These are phyloP conservation scores for Chrysotoxum bicinctum DNA, from an alignment of 2,888 invertebrate species.

Conservation along the genomic window DNA sequence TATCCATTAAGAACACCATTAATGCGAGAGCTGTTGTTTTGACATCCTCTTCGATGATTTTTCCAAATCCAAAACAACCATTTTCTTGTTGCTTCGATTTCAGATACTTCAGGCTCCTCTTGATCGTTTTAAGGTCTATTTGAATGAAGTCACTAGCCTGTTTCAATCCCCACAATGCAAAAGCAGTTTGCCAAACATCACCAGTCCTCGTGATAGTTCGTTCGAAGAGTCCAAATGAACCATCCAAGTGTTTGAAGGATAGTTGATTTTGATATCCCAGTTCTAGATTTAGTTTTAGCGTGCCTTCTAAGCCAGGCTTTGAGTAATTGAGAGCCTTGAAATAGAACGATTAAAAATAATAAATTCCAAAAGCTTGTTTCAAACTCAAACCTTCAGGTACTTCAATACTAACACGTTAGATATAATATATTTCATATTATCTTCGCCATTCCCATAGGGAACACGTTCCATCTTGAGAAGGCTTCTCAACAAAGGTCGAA, in stretches of 20 bases:
- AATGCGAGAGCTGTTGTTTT: slow-evolving; percentile 90
- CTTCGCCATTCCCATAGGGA: slow-evolving; percentile 88
- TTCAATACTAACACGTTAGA: slow-evolving; percentile 85
- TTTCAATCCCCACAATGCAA: slow-evolving; percentile 88
- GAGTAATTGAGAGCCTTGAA: slow-evolving; percentile 83
- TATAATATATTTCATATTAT: slow-evolving; percentile 86
- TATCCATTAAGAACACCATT: slow-evolving; percentile 87
- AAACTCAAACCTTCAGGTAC: slow-evolving; percentile 82
- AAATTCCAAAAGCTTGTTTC: background rate
- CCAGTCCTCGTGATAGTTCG: slow-evolving; percentile 82
- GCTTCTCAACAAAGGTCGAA: slow-evolving; percentile 83
- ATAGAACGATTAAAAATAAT: background rate
- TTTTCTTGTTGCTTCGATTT: slow-evolving; percentile 86
- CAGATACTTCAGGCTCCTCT: slow-evolving; percentile 87
- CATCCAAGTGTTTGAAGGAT: slow-evolving; percentile 91
- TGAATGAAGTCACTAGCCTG: slow-evolving; percentile 87
- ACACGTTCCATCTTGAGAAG: slow-evolving; percentile 84
- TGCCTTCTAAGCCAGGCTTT: slow-evolving; percentile 85
- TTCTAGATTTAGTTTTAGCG: slow-evolving; percentile 85
- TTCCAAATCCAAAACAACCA: slow-evolving; percentile 90
- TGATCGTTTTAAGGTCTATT: slow-evolving; percentile 87
- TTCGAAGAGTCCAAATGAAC: slow-evolving; percentile 93
- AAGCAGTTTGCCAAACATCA: slow-evolving; percentile 92
- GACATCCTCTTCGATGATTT: slow-evolving; percentile 86
- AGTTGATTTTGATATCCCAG: slow-evolving; percentile 95